These are phyloP conservation scores for Falcaria lacertinaria DNA, from an alignment of 2,888 invertebrate genomes.

Conservation along the genomic window DNA sequence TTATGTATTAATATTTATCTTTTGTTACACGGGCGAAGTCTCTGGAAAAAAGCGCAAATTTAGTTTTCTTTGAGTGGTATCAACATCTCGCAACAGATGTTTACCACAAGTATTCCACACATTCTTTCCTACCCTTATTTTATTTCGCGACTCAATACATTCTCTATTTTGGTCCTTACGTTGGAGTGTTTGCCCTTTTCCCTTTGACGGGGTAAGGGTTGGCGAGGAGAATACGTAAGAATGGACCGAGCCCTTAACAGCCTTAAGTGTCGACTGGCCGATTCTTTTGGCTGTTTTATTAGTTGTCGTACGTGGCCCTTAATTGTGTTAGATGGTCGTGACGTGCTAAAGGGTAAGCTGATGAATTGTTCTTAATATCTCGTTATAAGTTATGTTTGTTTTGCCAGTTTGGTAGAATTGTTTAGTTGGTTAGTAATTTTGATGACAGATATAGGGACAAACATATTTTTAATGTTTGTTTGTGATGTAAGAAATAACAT, in stretches of 20 bases:
- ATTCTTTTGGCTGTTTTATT: constrained; percentile 74
- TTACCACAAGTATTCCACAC: constrained; percentile 40
- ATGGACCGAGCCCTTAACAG: constrained; percentile 56
- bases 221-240: constrained; percentile 72
- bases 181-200: constrained; percentile 69
- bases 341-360: constrained; percentile 22
- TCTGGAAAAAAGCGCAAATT: too few species aligned
- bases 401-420: too few species aligned
- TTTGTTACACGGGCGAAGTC: too few species aligned
- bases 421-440: too few species aligned
- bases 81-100: constrained; percentile 39
- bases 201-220: constrained; percentile 61
- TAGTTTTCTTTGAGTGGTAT: constrained; percentile 3
- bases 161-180: constrained; percentile 66
- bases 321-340: constrained; percentile 53
- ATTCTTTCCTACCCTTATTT: constrained; percentile 66
- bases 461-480: too few species aligned
- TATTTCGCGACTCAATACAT: constrained; percentile 77
- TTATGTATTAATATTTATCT: too few species aligned
- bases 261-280: constrained; percentile 62
- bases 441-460: too few species aligned
- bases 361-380: too few species aligned
- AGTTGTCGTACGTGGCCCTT: constrained; percentile 64
- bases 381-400: too few species aligned
- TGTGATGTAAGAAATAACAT: too few species aligned